Evolutionary conservation across 2,113 vertebrate genomes (phyloP).

Genomic region (Trogon melanurus): DNA sequence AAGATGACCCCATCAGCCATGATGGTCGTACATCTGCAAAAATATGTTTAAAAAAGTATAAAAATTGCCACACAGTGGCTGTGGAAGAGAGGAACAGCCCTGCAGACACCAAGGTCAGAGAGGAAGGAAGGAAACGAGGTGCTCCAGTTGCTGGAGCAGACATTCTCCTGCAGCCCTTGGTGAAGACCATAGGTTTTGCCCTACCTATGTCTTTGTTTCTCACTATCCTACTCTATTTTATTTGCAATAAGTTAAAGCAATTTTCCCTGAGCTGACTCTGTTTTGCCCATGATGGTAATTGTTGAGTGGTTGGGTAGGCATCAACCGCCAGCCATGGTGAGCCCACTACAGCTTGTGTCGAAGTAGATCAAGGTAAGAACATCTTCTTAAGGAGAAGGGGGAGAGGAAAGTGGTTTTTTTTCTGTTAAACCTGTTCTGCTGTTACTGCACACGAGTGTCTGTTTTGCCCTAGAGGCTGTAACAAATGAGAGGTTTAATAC

Average conservation of each 20-base stretch:
- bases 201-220: background rate
- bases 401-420: background rate
- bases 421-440: background rate
- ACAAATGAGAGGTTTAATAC: background rate
- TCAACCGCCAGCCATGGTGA: background rate
- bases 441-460: background rate
- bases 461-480: background rate
- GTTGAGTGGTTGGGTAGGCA: accelerated
- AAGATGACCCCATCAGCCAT: background rate
- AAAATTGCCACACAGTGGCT: background rate
- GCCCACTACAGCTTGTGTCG: background rate
- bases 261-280: background rate
- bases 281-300: background rate
- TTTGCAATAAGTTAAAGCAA: background rate
- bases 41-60: background rate
- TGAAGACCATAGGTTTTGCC: background rate
- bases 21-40: background rate
- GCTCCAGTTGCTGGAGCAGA: background rate
- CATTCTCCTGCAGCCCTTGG: background rate
- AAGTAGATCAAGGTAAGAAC: background rate
- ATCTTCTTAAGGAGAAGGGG: background rate
- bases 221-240: background rate
- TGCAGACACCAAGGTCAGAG: background rate
- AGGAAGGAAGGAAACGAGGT: accelerated
- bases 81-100: background rate